Base-by-base conservation (phyloP, 2,797 vertebrate species). In the Sus cebifrons region DNA sequence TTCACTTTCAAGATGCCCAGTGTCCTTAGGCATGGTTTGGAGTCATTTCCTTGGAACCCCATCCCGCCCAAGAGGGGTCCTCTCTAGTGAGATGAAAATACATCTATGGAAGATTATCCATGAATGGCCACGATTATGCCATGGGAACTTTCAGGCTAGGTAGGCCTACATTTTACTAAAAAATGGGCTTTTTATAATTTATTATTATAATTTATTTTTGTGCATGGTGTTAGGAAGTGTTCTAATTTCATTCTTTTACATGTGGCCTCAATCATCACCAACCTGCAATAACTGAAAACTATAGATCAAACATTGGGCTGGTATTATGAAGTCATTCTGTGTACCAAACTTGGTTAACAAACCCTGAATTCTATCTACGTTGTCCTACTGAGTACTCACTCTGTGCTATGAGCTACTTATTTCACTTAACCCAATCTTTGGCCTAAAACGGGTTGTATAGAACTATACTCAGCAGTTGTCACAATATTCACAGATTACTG, bases 371-470 rank as follows among this genome's bases (percentile, higher is more conserved):
- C 81, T 79, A 2, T 95, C 81, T 79, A 1, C 44, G 94, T 36
- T 84, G 7, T 79, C 40, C 71, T 84, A 62, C 27, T 65, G 20
- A 90, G n/a, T 90, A 78, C 7, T 29, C 23, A 65, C 62, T 29
- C 25, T n/a, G 25, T 64, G 25, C 84, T 62, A 82, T 60, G 32
- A 87, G 10, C 6, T 36, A 40, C 44, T 7, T 70, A 74, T 18
- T 86, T 96, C 75, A 91, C 73, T 89, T 86, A 96, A 36, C 52
- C 11, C 23, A 81, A 44, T 32, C 62, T 65, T 71, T 84, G 93
- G 60, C 15, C 23, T 75, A 27, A 29, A 44, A n/a, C 27, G 74
- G 79, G 52, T 56, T 36, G 13, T 25, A 32, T 0, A 73, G 49
- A 16, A 92, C 29, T 79, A 64, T 0, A 87, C 13, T 29, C 86